Evolutionary conservation across 2,113 vertebrate genomes (phyloP).

Genomic region (Trematocara zebra): DNA sequence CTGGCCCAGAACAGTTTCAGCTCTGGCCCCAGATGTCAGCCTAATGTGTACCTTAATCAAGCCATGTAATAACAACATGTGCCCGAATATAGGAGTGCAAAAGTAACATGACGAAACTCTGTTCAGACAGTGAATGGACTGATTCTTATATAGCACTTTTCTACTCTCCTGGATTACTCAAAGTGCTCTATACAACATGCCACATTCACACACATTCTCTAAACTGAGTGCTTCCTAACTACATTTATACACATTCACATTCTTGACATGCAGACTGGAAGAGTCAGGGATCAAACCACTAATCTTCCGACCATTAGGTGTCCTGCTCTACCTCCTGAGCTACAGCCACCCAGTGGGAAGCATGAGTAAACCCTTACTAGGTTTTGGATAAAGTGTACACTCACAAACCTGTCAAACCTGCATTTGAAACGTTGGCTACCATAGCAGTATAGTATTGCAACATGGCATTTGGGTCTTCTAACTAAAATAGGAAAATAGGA

Average conservation of each 20-base stretch:
- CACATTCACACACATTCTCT: background rate
- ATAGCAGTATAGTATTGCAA: background rate
- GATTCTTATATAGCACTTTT: background rate
- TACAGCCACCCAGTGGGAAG: background rate
- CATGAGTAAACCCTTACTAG: background rate
- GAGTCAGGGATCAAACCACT: background rate
- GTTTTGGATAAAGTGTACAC: background rate
- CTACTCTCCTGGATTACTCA: background rate
- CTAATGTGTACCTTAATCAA: background rate
- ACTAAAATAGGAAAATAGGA: background rate
- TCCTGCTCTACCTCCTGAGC: background rate
- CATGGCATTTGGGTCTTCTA: background rate
- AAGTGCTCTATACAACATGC: background rate
- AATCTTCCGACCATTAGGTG: accelerated
- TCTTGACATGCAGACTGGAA: background rate
- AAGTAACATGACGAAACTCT: background rate
- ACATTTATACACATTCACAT: background rate
- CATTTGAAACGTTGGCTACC: background rate
- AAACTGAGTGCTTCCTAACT: background rate
- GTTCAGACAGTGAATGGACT: background rate
- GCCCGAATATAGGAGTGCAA: accelerated
- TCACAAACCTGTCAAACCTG: background rate
- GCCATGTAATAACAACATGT: background rate
- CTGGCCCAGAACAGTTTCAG: background rate
- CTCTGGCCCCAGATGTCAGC: background rate